A percentile compares a stretch with the other conserved stretches of the same genome.
Evolutionary conservation across 2,113 vertebrate species (phyloP).

Genomic region (Haemorhous mexicanus): DNA sequence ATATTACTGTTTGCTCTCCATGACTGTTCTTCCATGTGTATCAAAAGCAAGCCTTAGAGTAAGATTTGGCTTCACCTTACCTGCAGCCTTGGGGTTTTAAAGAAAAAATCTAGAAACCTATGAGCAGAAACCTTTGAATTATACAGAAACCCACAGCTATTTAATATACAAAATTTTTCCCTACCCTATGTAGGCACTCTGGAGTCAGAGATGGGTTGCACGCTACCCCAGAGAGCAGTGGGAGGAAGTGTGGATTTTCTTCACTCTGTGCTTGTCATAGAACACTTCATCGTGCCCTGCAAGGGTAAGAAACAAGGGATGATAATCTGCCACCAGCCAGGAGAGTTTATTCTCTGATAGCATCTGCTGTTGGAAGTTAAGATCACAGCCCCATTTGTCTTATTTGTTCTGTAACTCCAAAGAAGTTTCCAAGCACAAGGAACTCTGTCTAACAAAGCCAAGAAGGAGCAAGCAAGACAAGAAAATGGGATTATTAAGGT

Average conservation of each 20-base stretch:
- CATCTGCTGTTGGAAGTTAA: not conserved
- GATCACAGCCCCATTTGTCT: not conserved
- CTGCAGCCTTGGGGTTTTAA: not conserved
- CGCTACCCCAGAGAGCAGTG: not conserved
- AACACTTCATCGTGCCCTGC: not conserved
- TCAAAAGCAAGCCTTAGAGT: not conserved
- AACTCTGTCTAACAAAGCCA: not conserved
- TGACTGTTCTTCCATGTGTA: not conserved
- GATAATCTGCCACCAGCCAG: not conserved
- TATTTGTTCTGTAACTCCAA: not conserved
- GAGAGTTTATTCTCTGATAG: not conserved
- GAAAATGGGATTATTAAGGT: not conserved
- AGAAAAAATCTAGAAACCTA: not conserved
- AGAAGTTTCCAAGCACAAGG: not conserved
- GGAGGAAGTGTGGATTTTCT: not conserved
- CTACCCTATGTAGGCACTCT: not conserved
- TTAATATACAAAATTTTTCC: not conserved
- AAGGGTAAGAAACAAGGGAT: not conserved
- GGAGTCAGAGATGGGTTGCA: not conserved
- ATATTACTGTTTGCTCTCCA: not conserved
- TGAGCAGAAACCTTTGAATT: not conserved
- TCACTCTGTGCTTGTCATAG: not conserved
- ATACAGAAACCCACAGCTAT: not conserved
- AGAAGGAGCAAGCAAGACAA: not conserved
- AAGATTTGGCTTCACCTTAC: not conserved